Conservation (phyloP, 2,113 vertebrate species). For the Gallinago undulata region DNA sequence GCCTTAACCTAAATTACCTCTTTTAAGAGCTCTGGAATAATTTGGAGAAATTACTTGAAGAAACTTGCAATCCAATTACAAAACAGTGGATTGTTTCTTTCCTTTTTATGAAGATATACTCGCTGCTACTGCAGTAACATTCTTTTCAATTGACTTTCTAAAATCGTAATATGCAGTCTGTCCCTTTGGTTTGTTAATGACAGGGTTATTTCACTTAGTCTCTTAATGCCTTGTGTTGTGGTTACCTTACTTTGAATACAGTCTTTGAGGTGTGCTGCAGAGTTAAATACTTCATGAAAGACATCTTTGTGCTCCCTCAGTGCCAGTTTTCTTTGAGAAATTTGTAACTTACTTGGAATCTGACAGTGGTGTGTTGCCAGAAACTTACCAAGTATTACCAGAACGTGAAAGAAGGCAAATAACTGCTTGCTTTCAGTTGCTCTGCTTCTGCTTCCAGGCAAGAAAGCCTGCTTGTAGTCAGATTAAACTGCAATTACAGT, state of each 20-base stretch:
- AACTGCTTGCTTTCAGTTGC: neutral
- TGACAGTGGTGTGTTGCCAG: neutral
- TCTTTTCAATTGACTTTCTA: neutral
- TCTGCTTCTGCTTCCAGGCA: neutral
- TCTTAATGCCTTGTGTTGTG: neutral
- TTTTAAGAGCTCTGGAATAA: neutral
- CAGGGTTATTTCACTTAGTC: neutral
- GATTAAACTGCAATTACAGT: neutral
- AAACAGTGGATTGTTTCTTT: neutral
- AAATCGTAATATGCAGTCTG: rapidly evolving
- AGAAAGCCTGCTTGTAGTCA: neutral
- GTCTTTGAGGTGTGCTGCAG: neutral
- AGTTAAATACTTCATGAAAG: neutral
- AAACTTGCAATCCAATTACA: neutral
- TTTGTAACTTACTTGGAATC: neutral
- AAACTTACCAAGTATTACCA: neutral
- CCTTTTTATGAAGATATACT: neutral
- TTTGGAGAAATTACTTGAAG: neutral
- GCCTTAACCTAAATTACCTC: neutral
- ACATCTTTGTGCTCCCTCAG: neutral
- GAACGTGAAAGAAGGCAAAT: neutral
- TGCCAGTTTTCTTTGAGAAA: neutral
- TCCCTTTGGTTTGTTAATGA: neutral
- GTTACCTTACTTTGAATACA: neutral
- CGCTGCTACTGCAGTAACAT: neutral